Conservation (phyloP, 2,888 invertebrate genomes). For the Tenthredo livida region DNA sequence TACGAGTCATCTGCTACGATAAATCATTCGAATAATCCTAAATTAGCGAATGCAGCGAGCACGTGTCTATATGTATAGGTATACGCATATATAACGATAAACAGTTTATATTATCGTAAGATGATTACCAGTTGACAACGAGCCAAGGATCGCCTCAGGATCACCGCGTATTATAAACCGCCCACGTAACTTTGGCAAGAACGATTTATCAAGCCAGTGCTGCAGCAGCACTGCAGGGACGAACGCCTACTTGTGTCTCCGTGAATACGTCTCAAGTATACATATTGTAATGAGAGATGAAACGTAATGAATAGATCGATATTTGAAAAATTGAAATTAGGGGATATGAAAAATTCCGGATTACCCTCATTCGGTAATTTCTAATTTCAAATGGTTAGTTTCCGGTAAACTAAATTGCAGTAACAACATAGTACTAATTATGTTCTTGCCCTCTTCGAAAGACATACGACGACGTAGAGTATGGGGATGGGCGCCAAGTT, state of each 20-base stretch:
- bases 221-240: background rate
- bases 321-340: background rate
- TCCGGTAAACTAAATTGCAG: background rate
- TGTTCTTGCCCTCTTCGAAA: background rate
- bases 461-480: background rate
- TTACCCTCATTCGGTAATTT: too few species aligned
- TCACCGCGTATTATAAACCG: background rate
- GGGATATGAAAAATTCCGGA: background rate
- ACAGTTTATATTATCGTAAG: slow-evolving; percentile 5
- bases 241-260: background rate
- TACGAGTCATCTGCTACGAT: background rate
- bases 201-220: background rate
- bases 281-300: background rate
- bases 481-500: background rate
- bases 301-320: background rate
- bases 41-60: background rate
- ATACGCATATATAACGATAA: background rate
- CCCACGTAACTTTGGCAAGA: background rate
- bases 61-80: background rate
- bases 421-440: background rate
- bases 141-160: slow-evolving; percentile 25
- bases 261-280: background rate
- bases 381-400: background rate
- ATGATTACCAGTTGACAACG: slow-evolving; percentile 41
- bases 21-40: background rate